Evolutionary conservation across 2,113 vertebrate genomes (phyloP), one percentile per base, ranked within the genome.

Genomic region (Lepisosteus osseus): DNA sequence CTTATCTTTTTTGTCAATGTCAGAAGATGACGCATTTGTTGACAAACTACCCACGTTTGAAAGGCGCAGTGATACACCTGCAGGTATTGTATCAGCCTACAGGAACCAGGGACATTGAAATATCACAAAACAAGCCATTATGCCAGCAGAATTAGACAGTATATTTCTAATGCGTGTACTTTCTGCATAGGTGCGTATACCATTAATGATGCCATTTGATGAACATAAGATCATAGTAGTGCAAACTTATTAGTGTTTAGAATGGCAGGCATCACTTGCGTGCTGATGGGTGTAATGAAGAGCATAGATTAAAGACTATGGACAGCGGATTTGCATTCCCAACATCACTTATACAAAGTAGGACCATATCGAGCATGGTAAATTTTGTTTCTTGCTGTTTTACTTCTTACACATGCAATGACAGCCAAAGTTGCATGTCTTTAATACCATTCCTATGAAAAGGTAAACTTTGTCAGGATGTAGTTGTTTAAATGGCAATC

Each of bases 11-110:
- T 90, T 83, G 84, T 87, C 86, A 76, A 8, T 86, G 80, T 95
- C 91, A 92, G 95, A 95, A 89, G 95, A 94, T 76, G 94, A 94
- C 92, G 93, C 91, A 89, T 96, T 92, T 93, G 75, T 93, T 95
- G 94, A 87, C 92, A 97, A 93, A 91, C 94, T 93, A 85, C 93
- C 94, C 84, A 84, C 82, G 78, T 96, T 95, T 95, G 94, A 92
- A 88, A 93, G 92, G 89, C 88, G 85, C 87, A 89, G 90, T 91
- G 94, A 96, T 83, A 90, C 79, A 51, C 91, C 91, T 73, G 89
- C 93, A 95, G 95, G 95, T 95, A 95, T 65, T 85, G 89, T 93
- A 92, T 86, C 64, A 68, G 84, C 76, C 9, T 43, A 84, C 83
- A 44, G 47, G 72, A 55, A 17, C 55, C 29, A 17, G 54, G 79